These are phyloP conservation scores for Xylophagus ater DNA, from an alignment of 2,888 invertebrate species.

Conservation along the genomic window DNA sequence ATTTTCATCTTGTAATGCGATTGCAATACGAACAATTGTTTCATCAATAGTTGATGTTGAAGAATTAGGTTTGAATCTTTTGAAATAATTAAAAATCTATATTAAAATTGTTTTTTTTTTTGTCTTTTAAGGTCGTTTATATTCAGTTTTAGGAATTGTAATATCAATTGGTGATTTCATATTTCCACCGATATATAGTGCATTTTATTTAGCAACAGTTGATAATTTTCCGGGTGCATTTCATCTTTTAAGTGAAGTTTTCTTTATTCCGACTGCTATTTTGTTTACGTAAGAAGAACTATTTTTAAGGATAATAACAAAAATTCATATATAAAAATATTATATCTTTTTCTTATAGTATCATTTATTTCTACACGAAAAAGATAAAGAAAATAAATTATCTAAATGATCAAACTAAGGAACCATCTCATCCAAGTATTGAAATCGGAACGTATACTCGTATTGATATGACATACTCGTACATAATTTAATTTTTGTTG, in stretches of 20 bases:
- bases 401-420: not conserved
- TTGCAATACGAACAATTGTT: slow-evolving; percentile 36
- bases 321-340: not conserved
- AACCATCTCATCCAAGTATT: no score
- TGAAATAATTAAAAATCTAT: not conserved
- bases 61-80: slow-evolving; percentile 27
- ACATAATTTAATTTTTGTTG: no score
- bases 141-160: slow-evolving; percentile 32
- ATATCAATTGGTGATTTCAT: slow-evolving; percentile 35
- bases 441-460: no score
- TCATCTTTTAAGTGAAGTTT: slow-evolving; percentile 34
- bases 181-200: slow-evolving; percentile 34
- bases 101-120: not conserved
- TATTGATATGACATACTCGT: slow-evolving; percentile 5
- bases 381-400: not conserved
- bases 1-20: slow-evolving; percentile 33
- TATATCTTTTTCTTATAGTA: slow-evolving; percentile 1
- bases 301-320: not conserved
- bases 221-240: slow-evolving; percentile 36
- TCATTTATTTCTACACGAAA: slow-evolving; percentile 3
- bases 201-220: slow-evolving; percentile 30
- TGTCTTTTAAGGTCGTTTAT: slow-evolving; percentile 17
- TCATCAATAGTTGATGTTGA: slow-evolving; percentile 34
- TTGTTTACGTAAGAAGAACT: slow-evolving; percentile 31
- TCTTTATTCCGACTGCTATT: slow-evolving; percentile 32